Conservation (phyloP, 2,113 vertebrate genomes). For the Aspiorhynchus laticeps region DNA sequence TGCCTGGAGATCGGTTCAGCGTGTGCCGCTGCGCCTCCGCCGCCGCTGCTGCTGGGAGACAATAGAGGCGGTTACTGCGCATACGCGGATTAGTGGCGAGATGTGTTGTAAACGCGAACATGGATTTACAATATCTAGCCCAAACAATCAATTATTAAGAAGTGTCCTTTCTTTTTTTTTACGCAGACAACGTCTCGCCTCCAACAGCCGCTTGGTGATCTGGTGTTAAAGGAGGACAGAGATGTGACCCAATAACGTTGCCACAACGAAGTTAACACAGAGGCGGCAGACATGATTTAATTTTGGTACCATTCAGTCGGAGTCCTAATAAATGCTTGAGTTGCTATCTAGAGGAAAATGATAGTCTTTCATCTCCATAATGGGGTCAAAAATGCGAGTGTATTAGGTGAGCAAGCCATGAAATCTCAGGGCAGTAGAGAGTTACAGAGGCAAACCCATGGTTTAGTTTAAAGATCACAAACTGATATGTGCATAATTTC, state of each 20-base stretch:
- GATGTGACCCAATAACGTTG: constrained; percentile 44
- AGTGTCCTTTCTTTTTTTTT: constrained; percentile 9
- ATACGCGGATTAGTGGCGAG: constrained; percentile 67
- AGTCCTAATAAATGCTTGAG: neutral
- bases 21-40: constrained; percentile 63
- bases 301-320: neutral
- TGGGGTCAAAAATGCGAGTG: neutral
- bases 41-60: constrained; percentile 65
- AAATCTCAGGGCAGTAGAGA: neutral
- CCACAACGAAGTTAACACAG: constrained; percentile 26
- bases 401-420: neutral
- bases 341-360: neutral
- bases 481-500: neutral
- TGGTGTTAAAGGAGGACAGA: constrained; percentile 13
- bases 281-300: constrained; percentile 16
- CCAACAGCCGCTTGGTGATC: neutral
- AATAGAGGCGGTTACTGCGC: constrained; percentile 75
- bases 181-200: neutral
- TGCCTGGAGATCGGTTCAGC: constrained; percentile 67
- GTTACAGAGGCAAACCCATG: neutral
- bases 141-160: constrained; percentile 32
- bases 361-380: constrained; percentile 16
- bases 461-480: neutral
- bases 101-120: constrained; percentile 33
- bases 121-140: constrained; percentile 22